Evolutionary conservation across 2,113 vertebrate species (phyloP), one percentile per base, ranked within the genome.

Genomic region (Vidua chalybeata): DNA sequence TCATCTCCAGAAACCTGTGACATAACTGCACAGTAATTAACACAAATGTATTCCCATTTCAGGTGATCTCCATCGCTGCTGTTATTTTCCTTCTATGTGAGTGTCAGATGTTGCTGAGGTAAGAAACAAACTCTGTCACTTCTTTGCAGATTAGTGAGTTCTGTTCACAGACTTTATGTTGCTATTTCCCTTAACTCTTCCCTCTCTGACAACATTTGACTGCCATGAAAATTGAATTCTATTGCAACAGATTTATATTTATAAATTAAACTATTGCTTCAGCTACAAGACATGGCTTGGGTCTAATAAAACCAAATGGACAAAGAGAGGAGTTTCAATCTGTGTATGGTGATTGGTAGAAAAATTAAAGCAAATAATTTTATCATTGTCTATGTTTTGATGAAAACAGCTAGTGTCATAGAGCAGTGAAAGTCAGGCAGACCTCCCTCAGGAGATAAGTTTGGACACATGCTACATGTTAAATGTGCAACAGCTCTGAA

Each of bases 381-480:
- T 59, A 4, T 51, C 11, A 39, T 26, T 87, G 17, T 18, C 12
- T 73, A 3, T 41, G 13, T 67, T 61, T 71, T 78, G 24, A 30
- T 33, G 15, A 68, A 82, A 55, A 21, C 21, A 41, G 15, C 6
- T 72, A 20, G 8, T 48, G 30, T 54, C n/a, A n/a, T 16, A 55
- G 10, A 75, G 27, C n/a, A 49, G 18, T 35, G 46, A 74, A 89
- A 69, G 27, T 16, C 16, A 66, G 43, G 13, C 26, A 84, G 23
- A 15, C 10, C 30, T 67, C 35, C 5, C 71, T 67, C 20, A 71
- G 59, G 52, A 45, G 11, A 73, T 30, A 67, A 56, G 10, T 66
- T 37, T 58, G 55, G 18, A 37, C 26, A 10, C 0, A 0, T 41
- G 13, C 48, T 54, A 21, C 28, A 3, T 51, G 14, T 80, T 58